A percentile compares a stretch with the other conserved stretches of the same genome.
These are phyloP conservation scores for Columba janthina DNA, from an alignment of 2,113 vertebrate genomes.

Conservation along the genomic window DNA sequence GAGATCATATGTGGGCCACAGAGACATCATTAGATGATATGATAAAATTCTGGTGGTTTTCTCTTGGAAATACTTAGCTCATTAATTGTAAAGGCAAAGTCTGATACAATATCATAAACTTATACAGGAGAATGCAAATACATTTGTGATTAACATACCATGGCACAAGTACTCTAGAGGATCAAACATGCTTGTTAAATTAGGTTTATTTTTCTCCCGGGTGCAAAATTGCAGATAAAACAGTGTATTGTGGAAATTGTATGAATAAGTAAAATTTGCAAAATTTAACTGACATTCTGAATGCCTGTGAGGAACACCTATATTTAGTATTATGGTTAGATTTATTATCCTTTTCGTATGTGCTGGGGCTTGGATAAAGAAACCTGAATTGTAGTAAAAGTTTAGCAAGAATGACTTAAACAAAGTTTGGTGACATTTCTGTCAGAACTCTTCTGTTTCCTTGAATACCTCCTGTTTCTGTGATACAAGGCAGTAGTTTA, in stretches of 20 bases:
- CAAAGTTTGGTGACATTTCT: not conserved
- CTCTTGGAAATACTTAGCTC: conserved; percentile 26
- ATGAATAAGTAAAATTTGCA: not conserved
- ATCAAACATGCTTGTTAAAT: not conserved
- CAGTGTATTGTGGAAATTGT: not conserved
- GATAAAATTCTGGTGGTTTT: not conserved
- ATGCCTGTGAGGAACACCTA: not conserved
- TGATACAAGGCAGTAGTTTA: not conserved
- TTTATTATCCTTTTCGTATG: not conserved
- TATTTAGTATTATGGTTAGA: not conserved
- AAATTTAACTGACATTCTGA: not conserved
- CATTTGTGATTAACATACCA: not conserved
- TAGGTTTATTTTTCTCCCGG: not conserved
- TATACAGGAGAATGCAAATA: conserved; percentile 6
- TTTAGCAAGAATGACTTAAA: not conserved
- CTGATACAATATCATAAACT: not conserved
- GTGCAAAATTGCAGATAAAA: not conserved
- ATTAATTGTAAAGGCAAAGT: conserved; percentile 34
- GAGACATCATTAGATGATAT: not conserved
- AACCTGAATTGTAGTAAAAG: not conserved
- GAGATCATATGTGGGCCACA: not conserved
- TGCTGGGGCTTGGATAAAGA: not conserved
- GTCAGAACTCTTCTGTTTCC: not conserved
- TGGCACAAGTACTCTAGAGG: not conserved
- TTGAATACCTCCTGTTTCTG: not conserved